These are phyloP conservation scores for Magallana nippona DNA, from an alignment of 2,888 invertebrate genomes.

Conservation along the genomic window DNA sequence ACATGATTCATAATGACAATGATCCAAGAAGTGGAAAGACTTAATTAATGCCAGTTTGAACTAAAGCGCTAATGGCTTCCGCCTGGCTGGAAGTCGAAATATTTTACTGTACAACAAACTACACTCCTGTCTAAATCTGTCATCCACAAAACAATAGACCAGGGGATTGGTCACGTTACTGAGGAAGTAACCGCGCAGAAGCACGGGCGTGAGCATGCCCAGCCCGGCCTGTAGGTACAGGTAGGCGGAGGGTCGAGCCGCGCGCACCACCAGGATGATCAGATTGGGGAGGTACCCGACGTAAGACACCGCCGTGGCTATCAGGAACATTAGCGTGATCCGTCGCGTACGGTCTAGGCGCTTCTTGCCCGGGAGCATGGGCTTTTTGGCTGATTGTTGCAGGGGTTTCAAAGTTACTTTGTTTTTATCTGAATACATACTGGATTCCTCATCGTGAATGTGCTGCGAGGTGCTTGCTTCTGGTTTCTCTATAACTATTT, in stretches of 20 bases:
- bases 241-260: slow-evolving; percentile 35
- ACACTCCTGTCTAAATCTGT: slow-evolving; percentile 48
- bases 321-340: slow-evolving; percentile 51
- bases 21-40: no score
- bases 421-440: slow-evolving; percentile 15
- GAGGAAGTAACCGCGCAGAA: slow-evolving; percentile 47
- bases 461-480: not conserved
- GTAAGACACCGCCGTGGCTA: slow-evolving; percentile 50
- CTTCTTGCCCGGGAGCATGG: not conserved
- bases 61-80: not conserved
- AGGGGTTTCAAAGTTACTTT: not conserved
- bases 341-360: slow-evolving; percentile 24
- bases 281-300: slow-evolving; percentile 46
- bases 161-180: slow-evolving; percentile 51
- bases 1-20: no score
- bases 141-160: slow-evolving; percentile 51
- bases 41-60: no score
- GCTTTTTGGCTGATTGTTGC: not conserved
- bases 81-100: not conserved
- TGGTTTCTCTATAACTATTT: not conserved
- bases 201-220: slow-evolving; percentile 42
- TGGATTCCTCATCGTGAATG: slow-evolving; percentile 24
- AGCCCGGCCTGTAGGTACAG: not conserved
- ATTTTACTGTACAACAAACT: slow-evolving; percentile 40
- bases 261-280: slow-evolving; percentile 45